phyloP scores from a whole-genome alignment of 2,797 vertebrate species.

The Liasis olivaceus region DNA sequence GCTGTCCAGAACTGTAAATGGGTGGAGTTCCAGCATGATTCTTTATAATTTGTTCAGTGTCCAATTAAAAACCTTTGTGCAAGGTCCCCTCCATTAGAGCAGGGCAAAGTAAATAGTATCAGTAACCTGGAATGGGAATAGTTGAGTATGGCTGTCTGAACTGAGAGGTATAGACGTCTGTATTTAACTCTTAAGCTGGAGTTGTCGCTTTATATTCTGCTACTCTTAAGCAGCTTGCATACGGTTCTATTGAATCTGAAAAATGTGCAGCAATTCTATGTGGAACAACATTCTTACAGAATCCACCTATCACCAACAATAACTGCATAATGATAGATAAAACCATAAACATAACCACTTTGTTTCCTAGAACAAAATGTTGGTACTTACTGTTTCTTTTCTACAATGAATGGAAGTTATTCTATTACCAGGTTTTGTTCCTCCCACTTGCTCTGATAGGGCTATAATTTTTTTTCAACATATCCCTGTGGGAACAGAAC shows the following conservation, averaged over 20 bases:
- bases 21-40: background rate
- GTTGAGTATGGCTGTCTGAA: background rate
- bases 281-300: background rate
- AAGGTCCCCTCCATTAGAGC: background rate
- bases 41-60: background rate
- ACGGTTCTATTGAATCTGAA: background rate
- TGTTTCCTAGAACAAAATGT: background rate
- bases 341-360: background rate
- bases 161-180: background rate
- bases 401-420: background rate
- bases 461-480: background rate
- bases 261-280: background rate
- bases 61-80: background rate
- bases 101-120: background rate
- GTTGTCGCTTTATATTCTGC: background rate
- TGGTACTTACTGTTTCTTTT: background rate
- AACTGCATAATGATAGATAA: background rate
- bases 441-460: background rate
- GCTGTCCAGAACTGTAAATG: background rate
- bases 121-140: background rate
- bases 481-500: background rate
- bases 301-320: background rate
- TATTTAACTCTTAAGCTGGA: background rate
- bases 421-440: background rate
- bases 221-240: background rate